Evolutionary conservation across 2,888 invertebrate genomes (phyloP).

Genomic region (Zygogramma bicolorata): DNA sequence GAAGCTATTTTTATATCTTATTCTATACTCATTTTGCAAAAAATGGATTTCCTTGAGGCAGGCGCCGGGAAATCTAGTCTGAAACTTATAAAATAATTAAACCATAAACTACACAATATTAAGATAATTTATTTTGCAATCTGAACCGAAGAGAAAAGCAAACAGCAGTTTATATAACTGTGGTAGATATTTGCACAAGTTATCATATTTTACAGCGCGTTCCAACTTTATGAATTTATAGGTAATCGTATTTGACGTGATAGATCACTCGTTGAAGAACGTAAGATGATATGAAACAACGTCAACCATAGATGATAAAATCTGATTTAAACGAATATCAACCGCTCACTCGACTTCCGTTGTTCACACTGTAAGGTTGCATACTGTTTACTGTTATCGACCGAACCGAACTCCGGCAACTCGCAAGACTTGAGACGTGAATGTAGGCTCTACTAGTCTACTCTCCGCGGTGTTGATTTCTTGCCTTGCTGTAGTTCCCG

Average conservation of each 20-base stretch:
- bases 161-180: background rate
- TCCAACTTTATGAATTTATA: background rate
- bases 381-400: conserved; percentile 11
- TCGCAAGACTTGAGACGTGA: conserved; percentile 5
- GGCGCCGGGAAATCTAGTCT: background rate
- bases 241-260: conserved; percentile 4
- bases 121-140: background rate
- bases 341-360: background rate
- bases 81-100: background rate
- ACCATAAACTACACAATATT: background rate
- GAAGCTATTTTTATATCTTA: background rate
- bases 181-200: background rate
- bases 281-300: conserved; percentile 6
- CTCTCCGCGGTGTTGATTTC: conserved; percentile 8
- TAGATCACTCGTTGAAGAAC: background rate
- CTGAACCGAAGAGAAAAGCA: background rate
- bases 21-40: background rate
- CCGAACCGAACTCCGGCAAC: background rate
- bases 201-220: background rate
- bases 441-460: conserved; percentile 5
- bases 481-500: background rate
- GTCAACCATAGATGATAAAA: conserved; percentile 3
- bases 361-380: conserved; percentile 12
- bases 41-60: background rate
- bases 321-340: background rate